phyloP scores from a whole-genome alignment of 2,797 vertebrate species.

The Pampus argenteus region DNA sequence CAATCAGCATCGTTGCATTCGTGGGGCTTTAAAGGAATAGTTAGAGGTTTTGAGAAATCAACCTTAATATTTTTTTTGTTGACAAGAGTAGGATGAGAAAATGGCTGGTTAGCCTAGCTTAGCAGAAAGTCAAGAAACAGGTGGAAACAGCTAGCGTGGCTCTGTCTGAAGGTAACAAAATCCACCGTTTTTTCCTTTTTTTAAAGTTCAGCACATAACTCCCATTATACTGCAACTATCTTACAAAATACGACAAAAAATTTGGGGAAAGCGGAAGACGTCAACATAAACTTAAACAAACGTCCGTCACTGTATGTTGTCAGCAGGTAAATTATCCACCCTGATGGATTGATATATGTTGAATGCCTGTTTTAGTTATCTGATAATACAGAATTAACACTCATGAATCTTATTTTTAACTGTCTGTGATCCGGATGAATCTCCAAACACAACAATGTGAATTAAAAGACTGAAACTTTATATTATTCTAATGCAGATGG shows the following conservation, averaged over 20 bases:
- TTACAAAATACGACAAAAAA: too few species aligned
- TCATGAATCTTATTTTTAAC: neutral
- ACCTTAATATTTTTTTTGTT: neutral
- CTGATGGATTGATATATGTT: neutral
- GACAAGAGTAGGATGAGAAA: neutral
- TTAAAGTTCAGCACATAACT: too few species aligned
- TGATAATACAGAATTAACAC: neutral
- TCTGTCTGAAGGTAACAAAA: too few species aligned
- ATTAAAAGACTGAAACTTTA: slow-evolving; percentile 12
- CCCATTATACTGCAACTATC: too few species aligned
- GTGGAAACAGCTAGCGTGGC: too few species aligned
- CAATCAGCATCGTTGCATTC: neutral
- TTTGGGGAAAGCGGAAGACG: too few species aligned
- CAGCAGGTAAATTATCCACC: neutral
- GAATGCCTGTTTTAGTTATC: neutral
- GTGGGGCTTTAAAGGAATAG: neutral
- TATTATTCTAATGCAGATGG: slow-evolving; percentile 3
- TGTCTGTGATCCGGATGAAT: neutral
- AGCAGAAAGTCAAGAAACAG: too few species aligned
- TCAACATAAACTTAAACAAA: too few species aligned
- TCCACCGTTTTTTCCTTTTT: too few species aligned
- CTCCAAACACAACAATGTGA: neutral
- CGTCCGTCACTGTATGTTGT: too few species aligned
- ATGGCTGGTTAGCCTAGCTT: too few species aligned
- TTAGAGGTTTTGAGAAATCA: neutral